phyloP scores from a whole-genome alignment of 1,140 invertebrate genomes.

The Euura saliciscinereae region DNA sequence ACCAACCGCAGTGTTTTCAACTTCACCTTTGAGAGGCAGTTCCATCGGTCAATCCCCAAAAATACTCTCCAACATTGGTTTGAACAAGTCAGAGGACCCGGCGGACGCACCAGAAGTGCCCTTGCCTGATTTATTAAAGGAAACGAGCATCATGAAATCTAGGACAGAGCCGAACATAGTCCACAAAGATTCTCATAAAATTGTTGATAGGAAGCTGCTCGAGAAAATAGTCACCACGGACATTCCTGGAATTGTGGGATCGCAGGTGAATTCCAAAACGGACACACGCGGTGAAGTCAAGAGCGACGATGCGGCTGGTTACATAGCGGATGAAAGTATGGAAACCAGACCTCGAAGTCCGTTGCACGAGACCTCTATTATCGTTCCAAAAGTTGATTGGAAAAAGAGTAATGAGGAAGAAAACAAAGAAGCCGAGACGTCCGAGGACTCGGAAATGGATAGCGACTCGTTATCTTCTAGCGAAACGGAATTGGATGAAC shows the following conservation, averaged over 20 bases:
- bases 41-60: conserved; percentile 29
- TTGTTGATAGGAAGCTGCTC: conserved; percentile 12
- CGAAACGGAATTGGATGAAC: conserved; percentile 40
- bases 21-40: conserved; percentile 35
- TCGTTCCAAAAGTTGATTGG: conserved; percentile 71
- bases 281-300: conserved; percentile 23
- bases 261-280: conserved; percentile 20
- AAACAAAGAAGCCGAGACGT: conserved; percentile 31
- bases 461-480: conserved; percentile 68
- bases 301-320: not conserved
- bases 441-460: conserved; percentile 62
- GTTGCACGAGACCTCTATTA: conserved; percentile 66
- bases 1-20: conserved; percentile 32
- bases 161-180: conserved; percentile 33
- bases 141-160: conserved; percentile 51
- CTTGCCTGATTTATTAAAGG: conserved; percentile 54
- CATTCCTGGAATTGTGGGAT: conserved; percentile 24
- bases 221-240: conserved; percentile 21
- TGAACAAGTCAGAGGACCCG: not conserved
- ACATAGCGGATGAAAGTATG: conserved; percentile 40
- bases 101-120: conserved; percentile 30
- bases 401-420: conserved; percentile 51
- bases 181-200: conserved; percentile 9
- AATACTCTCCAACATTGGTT: not conserved
- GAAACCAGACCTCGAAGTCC: conserved; percentile 62